Base-by-base conservation (phyloP, 2,113 vertebrate species). In the Emydura subglobosa region DNA sequence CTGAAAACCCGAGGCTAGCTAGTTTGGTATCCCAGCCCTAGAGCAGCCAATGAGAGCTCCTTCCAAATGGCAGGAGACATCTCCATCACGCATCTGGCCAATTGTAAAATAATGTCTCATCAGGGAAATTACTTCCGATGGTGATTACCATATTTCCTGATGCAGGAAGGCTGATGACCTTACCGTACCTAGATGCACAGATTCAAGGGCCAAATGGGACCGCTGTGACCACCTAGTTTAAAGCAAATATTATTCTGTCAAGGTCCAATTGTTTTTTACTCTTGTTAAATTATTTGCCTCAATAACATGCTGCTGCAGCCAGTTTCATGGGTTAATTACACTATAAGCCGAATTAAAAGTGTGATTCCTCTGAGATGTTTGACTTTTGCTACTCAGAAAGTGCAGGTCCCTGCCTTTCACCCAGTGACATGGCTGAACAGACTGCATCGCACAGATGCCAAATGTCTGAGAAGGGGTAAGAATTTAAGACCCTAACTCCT, bases 1-100 rank as follows among this genome's bases (percentile, higher is more conserved):
- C 84, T 83, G 80, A 76, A 82, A 47, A 2, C 13, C 24, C 34
- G 8, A n/a, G 12, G 44, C 39, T 47, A 78, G 22, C 39, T 27
- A 78, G 42, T 25, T 11, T 76, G 74, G 74, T 13, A 25, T 39
- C 42, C 25, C 5, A 78, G 24, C 39, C 74, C 74, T 6, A 42
- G 22, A 27, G 42, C 11, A 47, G 42, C 74, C 42, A 25, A 27
- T 11, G 74, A 39, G 72, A 44, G 80, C 39, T 91, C 81, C 88
- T 65, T 88, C 49, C 16, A 76, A 49, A 44, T 13, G 57, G 10
- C 47, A n/a, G 83, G 39, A 68, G 50, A 42, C 25, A 17, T 17
- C 44, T 49, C 1, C 1, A 6, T 78, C 25, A 1, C 0, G 27
- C 1, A 51, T 25, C 79, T 0, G 1, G 2, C 6, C 1, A 51